These are phyloP conservation scores for Tanytarsus gracilentus DNA, from an alignment of 2,888 invertebrate genomes.

Conservation along the genomic window DNA sequence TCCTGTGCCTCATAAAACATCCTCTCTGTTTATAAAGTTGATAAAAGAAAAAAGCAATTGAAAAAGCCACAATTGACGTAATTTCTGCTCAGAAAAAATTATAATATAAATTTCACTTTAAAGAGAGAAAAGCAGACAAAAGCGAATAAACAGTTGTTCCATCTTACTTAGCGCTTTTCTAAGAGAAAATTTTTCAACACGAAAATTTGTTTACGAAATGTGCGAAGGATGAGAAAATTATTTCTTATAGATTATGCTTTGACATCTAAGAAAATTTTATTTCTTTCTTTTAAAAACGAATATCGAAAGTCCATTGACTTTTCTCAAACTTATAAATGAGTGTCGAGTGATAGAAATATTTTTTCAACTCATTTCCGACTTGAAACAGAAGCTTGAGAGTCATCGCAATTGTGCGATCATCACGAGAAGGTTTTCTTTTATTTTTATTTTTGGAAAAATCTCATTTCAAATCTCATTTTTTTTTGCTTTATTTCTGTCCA, in stretches of 20 bases:
- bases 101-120: neutral
- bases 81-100: neutral
- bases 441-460: constrained; percentile 8
- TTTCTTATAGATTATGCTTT: too few species aligned
- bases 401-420: too few species aligned
- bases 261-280: too few species aligned
- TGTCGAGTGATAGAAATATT: neutral
- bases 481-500: constrained; percentile 3
- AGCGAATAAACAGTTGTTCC: constrained; percentile 8
- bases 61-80: neutral
- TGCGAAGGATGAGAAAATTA: too few species aligned
- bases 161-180: neutral
- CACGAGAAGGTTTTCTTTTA: neutral
- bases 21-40: too few species aligned
- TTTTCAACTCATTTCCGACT: neutral
- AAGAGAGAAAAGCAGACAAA: neutral
- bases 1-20: too few species aligned
- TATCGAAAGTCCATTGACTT: too few species aligned
- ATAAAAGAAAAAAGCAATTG: constrained; percentile 5
- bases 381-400: neutral
- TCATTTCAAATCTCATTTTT: neutral
- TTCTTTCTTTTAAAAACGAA: constrained; percentile 5
- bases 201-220: neutral
- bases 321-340: too few species aligned
- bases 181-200: neutral